Evolutionary conservation across 1,140 invertebrate species (phyloP), one percentile per base, ranked within the genome.

Genomic region (Apolygus lucorum): DNA sequence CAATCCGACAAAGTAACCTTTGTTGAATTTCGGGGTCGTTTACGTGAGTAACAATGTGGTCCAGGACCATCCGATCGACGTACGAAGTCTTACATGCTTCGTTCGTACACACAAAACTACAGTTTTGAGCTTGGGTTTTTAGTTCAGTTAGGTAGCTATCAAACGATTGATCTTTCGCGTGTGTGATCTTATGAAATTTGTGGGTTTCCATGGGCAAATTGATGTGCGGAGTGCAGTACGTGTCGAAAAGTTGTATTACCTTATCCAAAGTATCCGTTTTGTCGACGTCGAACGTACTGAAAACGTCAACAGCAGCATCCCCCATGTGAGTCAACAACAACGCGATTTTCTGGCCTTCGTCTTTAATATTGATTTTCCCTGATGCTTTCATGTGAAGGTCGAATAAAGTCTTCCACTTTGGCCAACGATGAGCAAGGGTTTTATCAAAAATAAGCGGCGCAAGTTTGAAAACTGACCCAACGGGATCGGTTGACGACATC

Each of bases 341-440:
- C 22, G 63, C 26, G 28, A 65, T 65, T 28, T 65, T 65, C 63
- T 25, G 17, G 28, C 11, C 27, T 28, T 65, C 63, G 25, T 65
- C 63, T 11, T n/a, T n/a, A n/a, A n/a, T 17, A 11, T 65, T 65
- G 13, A 25, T 28, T 65, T 65, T 65, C 4, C 63, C 63, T 2
- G 14, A 2, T 17, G 63, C 63, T 65, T 22, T 65, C 63, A 65
- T 65, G 14, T 25, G n/a, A n/a, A n/a, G n/a, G n/a, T n/a, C n/a
- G n/a, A n/a, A n/a, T n/a, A n/a, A 22, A 2, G 54, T 62, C 21
- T 62, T 62, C 2, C 2, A 62, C 25, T 62, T 62, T 2, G 54
- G 54, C 54, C 54, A 62, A 11, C 21, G n/a, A n/a, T n/a, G n/a
- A n/a, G n/a, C n/a, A n/a, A n/a, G n/a, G n/a, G n/a, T n/a, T n/a